These are phyloP conservation scores for Rapana venosa DNA, from an alignment of 2,888 invertebrate genomes.

Conservation along the genomic window DNA sequence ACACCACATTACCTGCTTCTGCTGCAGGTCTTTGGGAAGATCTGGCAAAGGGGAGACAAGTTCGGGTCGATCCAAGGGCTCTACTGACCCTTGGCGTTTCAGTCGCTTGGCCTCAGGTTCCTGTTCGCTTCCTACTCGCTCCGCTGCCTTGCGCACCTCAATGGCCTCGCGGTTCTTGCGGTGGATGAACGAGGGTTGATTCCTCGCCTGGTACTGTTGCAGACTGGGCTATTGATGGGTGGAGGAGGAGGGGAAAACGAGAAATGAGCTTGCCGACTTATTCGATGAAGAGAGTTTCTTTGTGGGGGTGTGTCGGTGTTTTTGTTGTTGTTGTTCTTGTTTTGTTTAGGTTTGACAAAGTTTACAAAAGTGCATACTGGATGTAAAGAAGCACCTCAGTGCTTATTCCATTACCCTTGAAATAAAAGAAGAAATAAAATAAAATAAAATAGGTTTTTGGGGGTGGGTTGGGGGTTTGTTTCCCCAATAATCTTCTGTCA, in stretches of 20 bases:
- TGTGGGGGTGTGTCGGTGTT: no score
- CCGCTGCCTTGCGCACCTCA: slow-evolving; percentile 60
- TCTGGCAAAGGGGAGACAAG: slow-evolving; percentile 67
- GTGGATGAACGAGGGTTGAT: slow-evolving; percentile 74
- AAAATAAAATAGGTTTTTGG: no score
- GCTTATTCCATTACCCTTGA: no score
- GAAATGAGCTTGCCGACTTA: no score
- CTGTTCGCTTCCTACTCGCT: slow-evolving; percentile 45
- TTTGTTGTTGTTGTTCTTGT: no score
- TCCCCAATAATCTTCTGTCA: no score
- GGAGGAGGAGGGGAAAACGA: background rate
- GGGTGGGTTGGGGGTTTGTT: no score
- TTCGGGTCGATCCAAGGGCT: slow-evolving; percentile 73
- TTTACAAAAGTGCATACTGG: no score
- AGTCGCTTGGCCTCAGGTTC: slow-evolving; percentile 61
- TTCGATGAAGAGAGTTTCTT: no score
- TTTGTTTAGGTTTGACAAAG: no score
- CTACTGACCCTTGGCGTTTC: slow-evolving; percentile 67
- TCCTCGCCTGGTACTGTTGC: slow-evolving; percentile 72
- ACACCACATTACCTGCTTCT: slow-evolving; percentile 66
- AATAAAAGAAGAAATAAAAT: no score
- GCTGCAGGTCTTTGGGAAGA: slow-evolving; percentile 72
- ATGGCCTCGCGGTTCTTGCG: slow-evolving; percentile 66
- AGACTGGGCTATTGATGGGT: slow-evolving; percentile 69
- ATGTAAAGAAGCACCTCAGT: no score